Conservation (phyloP, 2,888 invertebrate species). For the Trissonchulus latispiculum region DNA sequence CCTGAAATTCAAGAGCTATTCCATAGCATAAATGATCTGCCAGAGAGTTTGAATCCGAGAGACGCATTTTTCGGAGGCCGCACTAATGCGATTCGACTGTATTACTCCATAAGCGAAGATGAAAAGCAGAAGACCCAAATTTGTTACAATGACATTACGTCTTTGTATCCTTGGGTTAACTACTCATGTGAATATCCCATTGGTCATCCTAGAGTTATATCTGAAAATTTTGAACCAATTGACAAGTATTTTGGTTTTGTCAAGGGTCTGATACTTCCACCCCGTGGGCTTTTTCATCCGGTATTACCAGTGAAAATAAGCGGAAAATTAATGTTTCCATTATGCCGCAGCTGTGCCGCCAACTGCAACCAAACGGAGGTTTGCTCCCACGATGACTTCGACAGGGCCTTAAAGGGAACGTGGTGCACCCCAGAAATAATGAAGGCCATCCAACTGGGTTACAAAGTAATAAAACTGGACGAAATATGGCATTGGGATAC, state of each 20-base stretch:
- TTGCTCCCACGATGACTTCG: neutral
- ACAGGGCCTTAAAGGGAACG: neutral
- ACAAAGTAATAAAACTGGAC: neutral
- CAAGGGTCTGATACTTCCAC: neutral
- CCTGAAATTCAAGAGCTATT: too few species aligned
- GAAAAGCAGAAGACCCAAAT: too few species aligned
- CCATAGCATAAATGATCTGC: too few species aligned
- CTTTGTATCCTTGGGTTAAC: too few species aligned
- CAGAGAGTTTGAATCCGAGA: too few species aligned
- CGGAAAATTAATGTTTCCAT: conserved; percentile 8
- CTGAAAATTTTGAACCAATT: conserved; percentile 10
- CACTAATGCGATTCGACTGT: too few species aligned
- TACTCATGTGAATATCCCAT: too few species aligned
- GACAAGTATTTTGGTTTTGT: conserved; percentile 9
- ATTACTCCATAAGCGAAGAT: too few species aligned
- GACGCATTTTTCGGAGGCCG: too few species aligned
- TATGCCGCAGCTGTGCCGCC: neutral
- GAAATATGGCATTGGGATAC: conserved; percentile 5
- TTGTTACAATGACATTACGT: too few species aligned
- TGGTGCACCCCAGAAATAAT: neutral
- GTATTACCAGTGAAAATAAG: neutral
- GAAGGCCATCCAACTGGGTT: neutral
- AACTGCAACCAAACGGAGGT: neutral
- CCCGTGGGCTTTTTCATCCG: neutral
- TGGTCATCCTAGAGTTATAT: neutral